phyloP scores from a whole-genome alignment of 2,113 vertebrate species.

The Mormoops blainvillei region DNA sequence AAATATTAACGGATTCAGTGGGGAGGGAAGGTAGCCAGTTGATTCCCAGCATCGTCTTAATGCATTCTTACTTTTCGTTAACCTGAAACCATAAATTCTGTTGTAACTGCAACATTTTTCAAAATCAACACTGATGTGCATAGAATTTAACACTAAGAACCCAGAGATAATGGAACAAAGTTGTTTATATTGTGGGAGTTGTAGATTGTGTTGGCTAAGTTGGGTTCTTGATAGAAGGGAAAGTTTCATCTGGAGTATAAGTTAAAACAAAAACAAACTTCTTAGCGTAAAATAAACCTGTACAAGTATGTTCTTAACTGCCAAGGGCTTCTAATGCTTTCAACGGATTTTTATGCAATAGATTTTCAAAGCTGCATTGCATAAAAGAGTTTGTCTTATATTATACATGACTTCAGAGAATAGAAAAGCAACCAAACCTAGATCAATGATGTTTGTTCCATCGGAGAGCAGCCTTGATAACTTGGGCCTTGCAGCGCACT shows the following conservation, averaged over 20 bases:
- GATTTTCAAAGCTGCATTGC: neutral
- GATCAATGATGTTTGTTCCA: neutral
- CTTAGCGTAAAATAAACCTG: neutral
- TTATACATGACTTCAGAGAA: neutral
- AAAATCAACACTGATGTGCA: neutral
- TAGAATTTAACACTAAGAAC: neutral
- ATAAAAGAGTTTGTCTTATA: neutral
- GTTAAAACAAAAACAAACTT: neutral
- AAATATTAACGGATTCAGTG: neutral
- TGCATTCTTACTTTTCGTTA: neutral
- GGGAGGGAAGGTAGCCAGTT: neutral
- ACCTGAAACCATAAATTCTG: neutral
- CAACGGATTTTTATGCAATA: neutral
- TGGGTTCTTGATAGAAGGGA: neutral
- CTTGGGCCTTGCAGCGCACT: neutral
- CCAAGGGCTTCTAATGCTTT: neutral
- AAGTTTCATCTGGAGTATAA: neutral
- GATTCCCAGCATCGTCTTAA: neutral
- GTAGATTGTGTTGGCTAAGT: neutral
- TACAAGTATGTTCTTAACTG: neutral
- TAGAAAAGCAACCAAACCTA: neutral
- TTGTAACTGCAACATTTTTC: neutral
- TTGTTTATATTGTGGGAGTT: neutral
- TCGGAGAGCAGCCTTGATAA: neutral
- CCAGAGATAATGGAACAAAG: neutral